Evolutionary conservation across 2,113 vertebrate species (phyloP).

Genomic region (Heterotis niloticus): DNA sequence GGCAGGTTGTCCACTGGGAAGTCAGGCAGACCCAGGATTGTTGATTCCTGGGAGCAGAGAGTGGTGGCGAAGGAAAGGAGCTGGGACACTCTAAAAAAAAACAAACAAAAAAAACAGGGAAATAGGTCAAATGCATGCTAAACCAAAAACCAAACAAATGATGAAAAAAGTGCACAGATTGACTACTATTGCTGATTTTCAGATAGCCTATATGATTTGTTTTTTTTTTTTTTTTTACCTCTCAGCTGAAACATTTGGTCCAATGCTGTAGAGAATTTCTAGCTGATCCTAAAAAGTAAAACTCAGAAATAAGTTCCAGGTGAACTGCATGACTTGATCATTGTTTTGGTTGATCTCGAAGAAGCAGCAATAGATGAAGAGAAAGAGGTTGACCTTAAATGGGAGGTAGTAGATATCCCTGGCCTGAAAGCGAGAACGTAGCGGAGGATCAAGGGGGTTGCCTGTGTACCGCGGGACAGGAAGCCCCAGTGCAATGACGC

Average conservation of each 20-base stretch:
- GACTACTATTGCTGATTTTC: not conserved
- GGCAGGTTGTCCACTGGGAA: constrained; percentile 90
- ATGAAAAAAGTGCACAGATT: not conserved
- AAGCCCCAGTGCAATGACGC: constrained; percentile 91
- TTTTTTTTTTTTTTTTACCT: constrained; percentile 66
- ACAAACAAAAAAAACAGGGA: too few relatives aligned
- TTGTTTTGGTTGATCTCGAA: not conserved
- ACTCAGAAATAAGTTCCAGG: not conserved
- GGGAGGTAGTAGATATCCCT: constrained; percentile 90
- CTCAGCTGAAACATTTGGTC: constrained; percentile 78
- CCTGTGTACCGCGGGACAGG: constrained; percentile 91
- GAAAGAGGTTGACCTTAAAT: constrained; percentile 76
- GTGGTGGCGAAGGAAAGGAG: constrained; percentile 88
- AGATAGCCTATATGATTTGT: too few relatives aligned
- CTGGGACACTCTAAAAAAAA: constrained; percentile 85
- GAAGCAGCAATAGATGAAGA: not conserved
- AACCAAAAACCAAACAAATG: too few relatives aligned
- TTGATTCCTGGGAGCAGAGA: constrained; percentile 91
- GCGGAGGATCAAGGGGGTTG: constrained; percentile 89
- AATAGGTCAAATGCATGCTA: too few relatives aligned
- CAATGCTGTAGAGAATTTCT: constrained; percentile 77
- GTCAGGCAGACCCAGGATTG: constrained; percentile 83
- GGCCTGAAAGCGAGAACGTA: constrained; percentile 95
- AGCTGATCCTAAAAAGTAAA: constrained; percentile 79
- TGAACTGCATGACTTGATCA: too few relatives aligned